phyloP scores from a whole-genome alignment of 2,888 invertebrate genomes.

The Loripinus fragilis region DNA sequence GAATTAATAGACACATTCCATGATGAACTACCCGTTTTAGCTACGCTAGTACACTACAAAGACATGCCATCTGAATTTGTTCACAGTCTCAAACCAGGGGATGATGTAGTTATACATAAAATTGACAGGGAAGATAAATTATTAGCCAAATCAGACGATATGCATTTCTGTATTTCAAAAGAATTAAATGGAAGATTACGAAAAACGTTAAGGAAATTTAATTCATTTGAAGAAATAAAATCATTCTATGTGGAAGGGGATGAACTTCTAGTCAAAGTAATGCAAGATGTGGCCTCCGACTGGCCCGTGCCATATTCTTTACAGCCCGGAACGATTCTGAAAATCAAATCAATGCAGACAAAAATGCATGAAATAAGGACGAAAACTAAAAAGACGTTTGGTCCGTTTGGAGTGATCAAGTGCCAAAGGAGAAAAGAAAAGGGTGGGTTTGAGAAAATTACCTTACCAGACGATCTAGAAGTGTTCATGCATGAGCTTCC shows the following conservation, averaged over 20 bases:
- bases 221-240: conserved; percentile 62
- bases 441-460: conserved; percentile 60
- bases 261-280: conserved; percentile 61
- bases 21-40: conserved; percentile 67
- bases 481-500: conserved; percentile 59
- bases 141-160: conserved; percentile 62
- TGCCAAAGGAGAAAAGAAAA: conserved; percentile 64
- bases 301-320: conserved; percentile 73
- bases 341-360: conserved; percentile 63
- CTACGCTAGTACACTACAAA: conserved; percentile 63
- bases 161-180: conserved; percentile 63
- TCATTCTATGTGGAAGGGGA: conserved; percentile 49
- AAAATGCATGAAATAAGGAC: conserved; percentile 66
- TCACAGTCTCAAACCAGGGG: conserved; percentile 60
- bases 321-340: conserved; percentile 67
- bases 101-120: conserved; percentile 68
- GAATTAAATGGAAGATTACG: conserved; percentile 65
- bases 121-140: conserved; percentile 66
- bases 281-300: conserved; percentile 74
- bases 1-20: conserved; percentile 64
- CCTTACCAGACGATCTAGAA: conserved; percentile 73
- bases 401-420: conserved; percentile 52
- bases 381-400: conserved; percentile 61
- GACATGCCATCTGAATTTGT: conserved; percentile 60
- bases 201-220: conserved; percentile 65